Conservation (phyloP, 2,888 invertebrate species). For the Megalurothrips usitatus region DNA sequence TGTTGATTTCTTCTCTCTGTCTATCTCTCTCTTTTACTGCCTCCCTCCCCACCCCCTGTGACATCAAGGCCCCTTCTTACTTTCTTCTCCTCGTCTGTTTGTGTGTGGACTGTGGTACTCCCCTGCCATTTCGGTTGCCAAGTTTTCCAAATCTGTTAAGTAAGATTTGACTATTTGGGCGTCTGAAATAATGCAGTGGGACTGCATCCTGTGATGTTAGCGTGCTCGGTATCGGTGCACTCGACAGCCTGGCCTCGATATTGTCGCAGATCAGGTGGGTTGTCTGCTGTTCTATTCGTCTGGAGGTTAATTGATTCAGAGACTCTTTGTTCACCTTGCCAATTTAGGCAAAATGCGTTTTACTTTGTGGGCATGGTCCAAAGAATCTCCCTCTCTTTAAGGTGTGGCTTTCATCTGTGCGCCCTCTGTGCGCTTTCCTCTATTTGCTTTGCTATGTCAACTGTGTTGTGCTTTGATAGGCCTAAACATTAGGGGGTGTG, state of each 20-base stretch:
- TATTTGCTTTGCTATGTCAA: neutral
- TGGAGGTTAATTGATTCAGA: neutral
- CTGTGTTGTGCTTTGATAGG: neutral
- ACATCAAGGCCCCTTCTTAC: too few relatives aligned
- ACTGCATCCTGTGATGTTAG: neutral
- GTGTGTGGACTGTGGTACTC: neutral
- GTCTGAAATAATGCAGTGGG: neutral
- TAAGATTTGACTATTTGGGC: neutral
- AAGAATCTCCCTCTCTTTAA: neutral
- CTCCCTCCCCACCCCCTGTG: too few relatives aligned
- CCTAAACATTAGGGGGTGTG: neutral
- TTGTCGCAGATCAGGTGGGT: neutral
- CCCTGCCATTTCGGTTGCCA: conserved; percentile 1
- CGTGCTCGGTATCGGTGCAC: neutral
- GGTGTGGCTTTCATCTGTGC: neutral
- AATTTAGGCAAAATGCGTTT: neutral
- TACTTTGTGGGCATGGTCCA: neutral
- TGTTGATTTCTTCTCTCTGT: too few relatives aligned
- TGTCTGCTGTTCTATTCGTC: neutral
- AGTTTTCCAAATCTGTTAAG: neutral
- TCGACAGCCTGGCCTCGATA: neutral
- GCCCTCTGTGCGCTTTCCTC: neutral
- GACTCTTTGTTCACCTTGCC: neutral
- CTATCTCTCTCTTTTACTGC: too few relatives aligned
- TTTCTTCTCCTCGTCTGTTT: too few relatives aligned